phyloP scores from a whole-genome alignment of 2,888 invertebrate genomes.

The Brachyptera putata region DNA sequence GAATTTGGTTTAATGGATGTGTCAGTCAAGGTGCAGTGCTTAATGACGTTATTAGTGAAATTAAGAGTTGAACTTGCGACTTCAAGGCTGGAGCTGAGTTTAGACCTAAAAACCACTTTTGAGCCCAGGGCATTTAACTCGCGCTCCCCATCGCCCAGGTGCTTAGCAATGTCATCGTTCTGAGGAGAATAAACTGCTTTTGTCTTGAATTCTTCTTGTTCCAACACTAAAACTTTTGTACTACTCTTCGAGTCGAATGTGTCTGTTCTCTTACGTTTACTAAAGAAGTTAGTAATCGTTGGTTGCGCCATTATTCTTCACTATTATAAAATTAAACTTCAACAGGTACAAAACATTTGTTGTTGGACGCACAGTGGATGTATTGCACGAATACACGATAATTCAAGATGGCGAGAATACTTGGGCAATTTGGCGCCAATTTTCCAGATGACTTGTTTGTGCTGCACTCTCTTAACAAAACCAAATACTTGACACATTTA shows the following conservation, averaged over 20 bases:
- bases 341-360: neutral
- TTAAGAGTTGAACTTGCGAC: too few relatives aligned
- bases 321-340: neutral
- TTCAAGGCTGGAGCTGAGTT: too few relatives aligned
- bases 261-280: conserved; percentile 70
- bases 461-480: too few relatives aligned
- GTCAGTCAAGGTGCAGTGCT: too few relatives aligned
- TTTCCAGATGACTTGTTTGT: too few relatives aligned
- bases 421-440: neutral
- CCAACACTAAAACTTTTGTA: conserved; percentile 50
- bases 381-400: too few relatives aligned
- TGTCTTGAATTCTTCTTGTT: conserved; percentile 34
- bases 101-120: neutral
- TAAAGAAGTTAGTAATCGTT: conserved; percentile 70
- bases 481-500: neutral
- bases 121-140: neutral
- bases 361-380: too few relatives aligned
- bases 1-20: too few relatives aligned
- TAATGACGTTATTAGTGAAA: too few relatives aligned
- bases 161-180: neutral
- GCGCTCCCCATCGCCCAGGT: neutral
- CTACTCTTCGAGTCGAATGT: conserved; percentile 53
- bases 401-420: neutral
- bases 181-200: neutral
- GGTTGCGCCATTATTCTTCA: conserved; percentile 64